Conservation (phyloP, 2,888 invertebrate genomes). For the Noctuana brunneofusca region DNA sequence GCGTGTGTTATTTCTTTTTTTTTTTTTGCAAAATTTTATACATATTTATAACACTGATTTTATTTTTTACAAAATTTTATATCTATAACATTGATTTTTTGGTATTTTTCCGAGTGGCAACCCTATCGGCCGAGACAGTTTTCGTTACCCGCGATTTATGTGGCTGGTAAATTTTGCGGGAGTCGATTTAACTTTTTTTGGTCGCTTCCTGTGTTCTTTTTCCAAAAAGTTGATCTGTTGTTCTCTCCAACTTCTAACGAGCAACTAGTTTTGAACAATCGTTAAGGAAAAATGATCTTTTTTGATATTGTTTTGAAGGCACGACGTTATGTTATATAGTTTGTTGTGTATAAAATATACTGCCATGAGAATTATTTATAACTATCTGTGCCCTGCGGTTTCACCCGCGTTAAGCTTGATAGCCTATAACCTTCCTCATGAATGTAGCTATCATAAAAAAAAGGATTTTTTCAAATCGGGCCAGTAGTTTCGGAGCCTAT, state of each 20-base stretch:
- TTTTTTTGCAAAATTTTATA: too few species aligned
- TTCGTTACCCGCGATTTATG: constrained; percentile 28
- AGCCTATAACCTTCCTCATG: too few species aligned
- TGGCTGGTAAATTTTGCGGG: constrained; percentile 28
- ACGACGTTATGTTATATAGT: neutral
- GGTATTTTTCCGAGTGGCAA: constrained; percentile 10
- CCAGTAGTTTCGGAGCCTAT: too few species aligned
- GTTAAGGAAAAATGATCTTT: constrained; percentile 19
- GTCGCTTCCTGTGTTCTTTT: constrained; percentile 28
- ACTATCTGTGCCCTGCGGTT: too few species aligned
- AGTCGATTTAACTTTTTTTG: constrained; percentile 24
- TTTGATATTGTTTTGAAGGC: neutral
- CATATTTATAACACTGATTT: too few species aligned
- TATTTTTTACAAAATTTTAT: neutral
- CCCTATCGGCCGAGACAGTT: constrained; percentile 19
- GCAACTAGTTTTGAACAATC: constrained; percentile 21
- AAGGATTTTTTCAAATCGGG: too few species aligned
- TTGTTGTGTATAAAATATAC: neutral
- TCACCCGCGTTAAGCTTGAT: too few species aligned
- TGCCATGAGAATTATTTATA: too few species aligned
- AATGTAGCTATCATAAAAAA: too few species aligned
- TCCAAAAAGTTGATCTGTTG: constrained; percentile 26
- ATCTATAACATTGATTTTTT: neutral
- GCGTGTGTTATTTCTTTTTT: too few species aligned
- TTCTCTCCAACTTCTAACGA: constrained; percentile 9